Percentiles rank a stretch among this genome's conserved stretches.
phyloP scores from a whole-genome alignment of 2,888 invertebrate species.

The Dorcus hopei region DNA sequence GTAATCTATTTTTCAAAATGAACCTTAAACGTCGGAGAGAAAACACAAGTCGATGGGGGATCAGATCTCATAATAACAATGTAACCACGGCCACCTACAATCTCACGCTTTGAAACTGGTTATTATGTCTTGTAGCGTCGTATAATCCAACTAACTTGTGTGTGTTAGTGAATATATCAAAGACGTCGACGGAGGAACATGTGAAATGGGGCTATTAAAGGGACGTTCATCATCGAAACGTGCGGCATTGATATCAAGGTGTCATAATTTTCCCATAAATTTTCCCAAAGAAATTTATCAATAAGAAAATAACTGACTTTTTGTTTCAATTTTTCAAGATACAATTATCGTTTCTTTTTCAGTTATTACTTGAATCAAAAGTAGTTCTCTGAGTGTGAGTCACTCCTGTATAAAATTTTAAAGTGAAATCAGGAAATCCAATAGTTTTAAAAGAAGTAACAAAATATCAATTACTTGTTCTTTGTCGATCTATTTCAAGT shows the following conservation, averaged over 20 bases:
- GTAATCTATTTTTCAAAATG: conserved; percentile 3
- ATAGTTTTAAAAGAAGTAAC: too few species aligned
- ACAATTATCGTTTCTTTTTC: too few species aligned
- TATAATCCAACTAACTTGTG: conserved; percentile 2
- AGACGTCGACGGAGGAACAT: conserved; percentile 21
- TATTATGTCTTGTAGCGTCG: conserved; percentile 27
- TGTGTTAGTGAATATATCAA: conserved; percentile 8
- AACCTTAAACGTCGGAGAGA: conserved; percentile 4
- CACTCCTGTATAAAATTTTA: too few species aligned
- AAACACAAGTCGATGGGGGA: background rate
- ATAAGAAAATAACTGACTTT: too few species aligned
- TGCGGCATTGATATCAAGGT: conserved; percentile 38
- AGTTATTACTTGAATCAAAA: too few species aligned
- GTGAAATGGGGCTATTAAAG: conserved; percentile 39
- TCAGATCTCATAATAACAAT: conserved; percentile 12
- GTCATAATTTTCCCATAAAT: conserved; percentile 31
- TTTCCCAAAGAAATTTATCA: background rate
- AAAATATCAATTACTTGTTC: too few species aligned
- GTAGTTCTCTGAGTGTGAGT: too few species aligned
- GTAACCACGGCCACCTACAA: conserved; percentile 39
- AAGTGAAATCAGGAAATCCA: too few species aligned
- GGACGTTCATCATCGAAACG: conserved; percentile 36
- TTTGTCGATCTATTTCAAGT: too few species aligned
- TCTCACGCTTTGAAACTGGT: conserved; percentile 41
- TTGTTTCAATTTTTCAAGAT: too few species aligned